phyloP scores from a whole-genome alignment of 2,888 invertebrate genomes.

The Sthenelais limicola region DNA sequence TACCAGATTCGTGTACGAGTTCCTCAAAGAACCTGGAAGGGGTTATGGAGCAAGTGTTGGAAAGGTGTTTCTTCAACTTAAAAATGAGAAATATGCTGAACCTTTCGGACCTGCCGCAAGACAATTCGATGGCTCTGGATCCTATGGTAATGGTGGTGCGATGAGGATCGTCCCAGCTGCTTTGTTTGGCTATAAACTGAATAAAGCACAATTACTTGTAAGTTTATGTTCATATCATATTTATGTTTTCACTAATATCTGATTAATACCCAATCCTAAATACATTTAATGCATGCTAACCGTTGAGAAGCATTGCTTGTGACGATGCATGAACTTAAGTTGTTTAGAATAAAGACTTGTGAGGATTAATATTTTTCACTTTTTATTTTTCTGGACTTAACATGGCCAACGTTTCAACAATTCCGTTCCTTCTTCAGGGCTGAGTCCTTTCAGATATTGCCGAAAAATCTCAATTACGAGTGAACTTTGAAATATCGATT shows the following conservation, averaged over 20 bases:
- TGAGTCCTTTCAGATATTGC: no score
- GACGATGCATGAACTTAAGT: no score
- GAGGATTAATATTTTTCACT: no score
- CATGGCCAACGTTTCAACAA: no score
- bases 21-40: conserved; percentile 77
- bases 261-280: no score
- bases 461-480: no score
- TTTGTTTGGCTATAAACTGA: conserved; percentile 73
- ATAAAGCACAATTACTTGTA: conserved; percentile 13
- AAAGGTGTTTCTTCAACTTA: conserved; percentile 62
- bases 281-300: no score
- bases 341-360: no score
- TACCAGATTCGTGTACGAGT: conserved; percentile 78
- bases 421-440: no score
- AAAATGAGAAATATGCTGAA: conserved; percentile 73
- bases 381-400: no score
- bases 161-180: conserved; percentile 82
- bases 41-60: conserved; percentile 79
- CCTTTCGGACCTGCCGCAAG: conserved; percentile 78
- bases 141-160: conserved; percentile 85
- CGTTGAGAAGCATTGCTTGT: no score
- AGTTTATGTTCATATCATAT: neutral
- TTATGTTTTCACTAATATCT: neutral
- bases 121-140: conserved; percentile 80
- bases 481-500: no score